phyloP scores from a whole-genome alignment of 2,113 vertebrate genomes.

The Oryzias curvinotus region DNA sequence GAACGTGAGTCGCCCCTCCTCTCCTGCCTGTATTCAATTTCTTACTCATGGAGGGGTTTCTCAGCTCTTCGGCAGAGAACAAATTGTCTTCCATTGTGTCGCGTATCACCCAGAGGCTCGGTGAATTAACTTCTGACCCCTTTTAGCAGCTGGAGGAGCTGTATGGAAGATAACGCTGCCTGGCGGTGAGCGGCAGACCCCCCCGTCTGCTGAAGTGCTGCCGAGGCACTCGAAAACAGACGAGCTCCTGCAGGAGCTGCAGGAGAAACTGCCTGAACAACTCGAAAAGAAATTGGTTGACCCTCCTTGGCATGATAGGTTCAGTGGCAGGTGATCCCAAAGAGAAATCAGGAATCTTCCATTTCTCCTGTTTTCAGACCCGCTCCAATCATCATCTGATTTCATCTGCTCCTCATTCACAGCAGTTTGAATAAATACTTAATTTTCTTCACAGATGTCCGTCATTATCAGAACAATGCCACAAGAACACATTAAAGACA shows the following conservation, averaged over 20 bases:
- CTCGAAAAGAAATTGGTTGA: background rate
- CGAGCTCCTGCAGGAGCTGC: slow-evolving; percentile 11
- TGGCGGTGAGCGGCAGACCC: slow-evolving; percentile 8
- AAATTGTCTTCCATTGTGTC: slow-evolving; percentile 57
- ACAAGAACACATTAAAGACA: too few species aligned
- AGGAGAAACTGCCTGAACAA: background rate
- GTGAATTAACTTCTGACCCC: slow-evolving; percentile 62
- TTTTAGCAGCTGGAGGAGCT: slow-evolving; percentile 35
- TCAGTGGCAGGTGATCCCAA: background rate
- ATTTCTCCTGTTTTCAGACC: too few species aligned
- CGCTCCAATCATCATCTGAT: too few species aligned
- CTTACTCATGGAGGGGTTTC: slow-evolving; percentile 14
- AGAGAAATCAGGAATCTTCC: background rate
- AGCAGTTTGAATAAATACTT: too few species aligned
- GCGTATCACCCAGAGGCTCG: slow-evolving; percentile 37
- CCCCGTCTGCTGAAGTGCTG: slow-evolving; percentile 12
- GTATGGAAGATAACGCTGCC: slow-evolving; percentile 41
- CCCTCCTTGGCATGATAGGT: background rate
- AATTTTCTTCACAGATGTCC: too few species aligned
- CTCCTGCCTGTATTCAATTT: slow-evolving; percentile 44
- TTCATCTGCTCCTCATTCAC: too few species aligned
- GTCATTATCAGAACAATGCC: too few species aligned
- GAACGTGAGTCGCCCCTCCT: slow-evolving; percentile 9
- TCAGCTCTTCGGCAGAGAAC: slow-evolving; percentile 44
- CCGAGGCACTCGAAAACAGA: slow-evolving; percentile 12